Evolutionary conservation across 2,888 invertebrate species (phyloP), one percentile per base, ranked within the genome.

Genomic region (Eretmocerus hayati): DNA sequence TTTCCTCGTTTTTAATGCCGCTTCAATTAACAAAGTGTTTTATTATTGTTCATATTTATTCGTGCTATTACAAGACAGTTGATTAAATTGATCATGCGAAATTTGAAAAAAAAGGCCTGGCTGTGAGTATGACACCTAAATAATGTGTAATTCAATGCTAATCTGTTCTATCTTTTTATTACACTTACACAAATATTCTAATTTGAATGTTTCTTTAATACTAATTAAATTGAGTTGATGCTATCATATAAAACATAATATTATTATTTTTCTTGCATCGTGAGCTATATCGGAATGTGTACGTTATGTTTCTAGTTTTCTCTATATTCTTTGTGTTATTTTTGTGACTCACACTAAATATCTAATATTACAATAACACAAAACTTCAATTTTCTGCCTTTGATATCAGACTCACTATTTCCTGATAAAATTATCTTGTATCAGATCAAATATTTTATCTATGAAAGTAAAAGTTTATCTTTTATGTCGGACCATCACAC

Each of bases 121-220:
- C 48, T 52, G 46, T 52, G 52, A 52, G 44, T 52, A 52, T 52
- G 52, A 51, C 48, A 26, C 11, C 26, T 11, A n/a, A n/a, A 20
- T 42, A 37, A 30, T 46, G 19, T 11, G 26, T 26, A 26, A 6
- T 41, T 45, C 38, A 19, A 21, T 46, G 33, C 33, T 36, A 22
- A 37, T 36, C n/a, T 16, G 15, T 32, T 5, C 36, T 15, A 32
- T 4, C 38, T 40, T 23, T 41, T 40, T 46, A 8, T 8, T 26
- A 26, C 11, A 26, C 11, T 8, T 26, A 26, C 11, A 26, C 11
- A 26, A 8, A 26, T 11, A 9, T 26, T 26, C 11, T 26, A 26
- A 26, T 26, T 6, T 26, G 6, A 9, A 9, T 26, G 26, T 26
- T 26, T 11, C 26, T 26, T 26, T 11, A n/a, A 1, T 6, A 26